A percentile compares a stretch with the other conserved stretches of the same genome.
These are phyloP conservation scores for Linnaemya vulpina DNA, from an alignment of 2,888 invertebrate genomes.

Conservation along the genomic window DNA sequence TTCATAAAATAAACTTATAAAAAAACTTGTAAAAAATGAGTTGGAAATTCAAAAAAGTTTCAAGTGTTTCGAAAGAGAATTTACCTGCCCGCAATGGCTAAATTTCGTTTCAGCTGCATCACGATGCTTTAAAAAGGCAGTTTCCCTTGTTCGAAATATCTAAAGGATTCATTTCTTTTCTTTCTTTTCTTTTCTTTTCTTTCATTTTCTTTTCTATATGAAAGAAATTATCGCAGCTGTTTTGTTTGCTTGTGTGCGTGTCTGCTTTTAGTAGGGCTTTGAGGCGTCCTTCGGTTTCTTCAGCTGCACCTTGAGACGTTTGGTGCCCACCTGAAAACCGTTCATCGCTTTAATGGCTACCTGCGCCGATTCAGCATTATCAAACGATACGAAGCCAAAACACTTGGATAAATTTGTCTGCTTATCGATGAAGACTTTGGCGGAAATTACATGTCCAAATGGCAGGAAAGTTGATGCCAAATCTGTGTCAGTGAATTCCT, in stretches of 20 bases:
- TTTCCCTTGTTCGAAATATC: neutral
- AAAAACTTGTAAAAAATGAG: conserved; percentile 12
- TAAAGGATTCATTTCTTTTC: neutral
- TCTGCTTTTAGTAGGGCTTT: conserved; percentile 91
- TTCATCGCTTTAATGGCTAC: conserved; percentile 98
- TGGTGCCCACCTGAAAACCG: conserved; percentile 98
- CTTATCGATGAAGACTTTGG: conserved; percentile 99
- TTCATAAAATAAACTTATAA: no score
- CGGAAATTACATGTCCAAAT: conserved; percentile 98
- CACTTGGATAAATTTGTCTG: conserved; percentile 99
- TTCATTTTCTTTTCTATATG: no score
- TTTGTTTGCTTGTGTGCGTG: neutral
- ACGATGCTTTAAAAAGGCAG: neutral
- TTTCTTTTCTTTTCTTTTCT: no score
- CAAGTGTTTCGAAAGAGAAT: conserved; percentile 8
- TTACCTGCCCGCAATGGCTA: conserved; percentile 42
- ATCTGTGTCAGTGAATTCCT: conserved; percentile 99
- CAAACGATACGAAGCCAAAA: conserved; percentile 99
- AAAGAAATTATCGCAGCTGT: neutral
- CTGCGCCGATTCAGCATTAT: conserved; percentile 96
- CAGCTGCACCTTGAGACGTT: conserved; percentile 98
- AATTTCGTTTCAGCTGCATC: neutral
- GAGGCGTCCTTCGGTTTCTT: conserved; percentile 97
- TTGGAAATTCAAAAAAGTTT: conserved; percentile 17
- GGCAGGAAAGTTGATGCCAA: conserved; percentile 98